Evolutionary conservation across 2,113 vertebrate species (phyloP), one percentile per base, ranked within the genome.

Genomic region (Nothobranchius kuhntae): DNA sequence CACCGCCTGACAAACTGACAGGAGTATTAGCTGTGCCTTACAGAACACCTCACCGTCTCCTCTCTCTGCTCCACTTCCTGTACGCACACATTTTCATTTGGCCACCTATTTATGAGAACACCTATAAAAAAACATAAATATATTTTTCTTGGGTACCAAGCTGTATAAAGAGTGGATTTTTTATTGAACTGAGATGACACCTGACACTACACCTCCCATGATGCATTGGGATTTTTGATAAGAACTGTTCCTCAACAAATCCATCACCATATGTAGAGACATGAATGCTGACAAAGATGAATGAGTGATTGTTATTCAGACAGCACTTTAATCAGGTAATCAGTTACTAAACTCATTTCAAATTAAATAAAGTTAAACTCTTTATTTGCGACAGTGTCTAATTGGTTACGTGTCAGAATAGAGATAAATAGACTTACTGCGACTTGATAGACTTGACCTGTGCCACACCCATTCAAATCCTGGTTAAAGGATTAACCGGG

Each of bases 1-100:
- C 85, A 82, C 86, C 55, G 85, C 61, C 87, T 87, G 86, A 89
- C 89, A 90, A 84, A 85, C 88, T 90, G 88, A 90, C 88, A 89
- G 90, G 73, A 86, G 88, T 88, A 90, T 91, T 89, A 88, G 84
- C 44, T 50, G 72, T 76, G 86, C 85, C 82, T 81, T 81, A 86
- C 82, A 82, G 71, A 80, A 82, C 84, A 78, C 81, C 88, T 85
- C 74, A 81, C 73, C 64, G 83, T 71, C 82, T 86, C 68, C 75
- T 63, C n/a, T 73, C 75, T 68, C 65, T 3, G 60, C 59, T 58
- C 6, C 15, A 72, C 78, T 85, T 83, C 82, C 85, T 71, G 80
- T 78, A 65, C 24, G 64, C 80, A 80, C 56, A n/a, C 68, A 52
- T 61, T 81, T 75, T 75, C 62, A 54, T 56, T 56, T 58, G 42